Conservation (phyloP, 2,113 vertebrate genomes). For the Canis aureus region DNA sequence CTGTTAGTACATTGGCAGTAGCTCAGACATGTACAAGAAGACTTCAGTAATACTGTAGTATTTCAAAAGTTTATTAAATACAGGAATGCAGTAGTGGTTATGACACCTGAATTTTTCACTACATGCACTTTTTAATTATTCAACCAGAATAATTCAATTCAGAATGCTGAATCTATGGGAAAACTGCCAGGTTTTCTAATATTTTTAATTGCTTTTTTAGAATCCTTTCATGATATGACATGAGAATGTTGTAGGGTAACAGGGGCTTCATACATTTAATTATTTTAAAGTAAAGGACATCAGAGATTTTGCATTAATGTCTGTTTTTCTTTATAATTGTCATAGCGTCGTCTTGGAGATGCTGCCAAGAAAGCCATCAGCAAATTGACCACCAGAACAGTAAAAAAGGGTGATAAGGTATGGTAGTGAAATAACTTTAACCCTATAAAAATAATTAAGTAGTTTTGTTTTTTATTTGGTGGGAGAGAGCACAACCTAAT, state of each 20-base stretch:
- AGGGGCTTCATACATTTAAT: conserved; percentile 62
- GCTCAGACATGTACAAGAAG: not conserved
- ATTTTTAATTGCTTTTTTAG: conserved; percentile 47
- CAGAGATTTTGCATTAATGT: conserved; percentile 77
- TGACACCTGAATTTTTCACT: not conserved
- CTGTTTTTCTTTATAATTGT: conserved; percentile 82
- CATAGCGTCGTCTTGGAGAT: conserved; percentile 96
- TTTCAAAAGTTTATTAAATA: not conserved
- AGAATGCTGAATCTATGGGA: not conserved
- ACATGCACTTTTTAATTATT: not conserved
- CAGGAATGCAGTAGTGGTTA: not conserved
- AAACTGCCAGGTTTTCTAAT: not conserved
- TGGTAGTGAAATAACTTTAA: conserved; percentile 35
- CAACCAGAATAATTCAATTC: not conserved
- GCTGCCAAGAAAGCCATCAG: conserved; percentile 98
- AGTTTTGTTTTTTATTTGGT: conserved; percentile 26
- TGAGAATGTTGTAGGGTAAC: conserved; percentile 38
- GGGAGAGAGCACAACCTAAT: not conserved
- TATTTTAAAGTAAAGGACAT: conserved; percentile 67
- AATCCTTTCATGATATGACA: conserved; percentile 39
- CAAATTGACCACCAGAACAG: conserved; percentile 97
- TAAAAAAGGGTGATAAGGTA: conserved; percentile 99
- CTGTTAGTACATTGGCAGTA: not conserved
- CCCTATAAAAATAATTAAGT: not conserved
- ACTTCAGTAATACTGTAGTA: not conserved